A percentile compares a stretch with the other conserved stretches of the same genome.
Conservation (phyloP, 2,797 vertebrate species). For the Epinephelus malabaricus region DNA sequence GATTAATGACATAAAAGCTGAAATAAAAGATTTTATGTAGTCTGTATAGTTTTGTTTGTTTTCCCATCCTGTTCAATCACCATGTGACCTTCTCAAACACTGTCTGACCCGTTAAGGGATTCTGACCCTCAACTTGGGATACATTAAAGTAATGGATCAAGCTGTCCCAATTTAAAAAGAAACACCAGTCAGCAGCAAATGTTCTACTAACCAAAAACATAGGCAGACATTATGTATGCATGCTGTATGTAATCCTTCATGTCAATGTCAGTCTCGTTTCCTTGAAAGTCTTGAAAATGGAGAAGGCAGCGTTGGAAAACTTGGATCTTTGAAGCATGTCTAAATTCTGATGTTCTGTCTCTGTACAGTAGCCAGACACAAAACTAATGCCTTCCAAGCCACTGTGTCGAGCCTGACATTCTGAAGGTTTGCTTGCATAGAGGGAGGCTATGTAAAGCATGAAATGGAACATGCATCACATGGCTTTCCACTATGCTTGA, state of each 20-base stretch:
- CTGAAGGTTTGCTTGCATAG: conserved; percentile 36
- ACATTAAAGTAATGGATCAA: conserved; percentile 5
- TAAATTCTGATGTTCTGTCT: conserved; percentile 50
- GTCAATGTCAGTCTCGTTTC: conserved; percentile 46
- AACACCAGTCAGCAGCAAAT: conserved; percentile 5
- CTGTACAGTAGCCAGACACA: conserved; percentile 42
- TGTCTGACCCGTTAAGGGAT: not conserved
- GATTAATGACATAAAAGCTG: not conserved
- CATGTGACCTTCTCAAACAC: not conserved
- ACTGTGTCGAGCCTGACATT: conserved; percentile 21
- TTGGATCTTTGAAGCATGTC: conserved; percentile 51
- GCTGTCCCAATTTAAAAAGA: conserved; percentile 11
- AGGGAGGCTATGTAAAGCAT: conserved; percentile 47
- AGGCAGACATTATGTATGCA: conserved; percentile 26
- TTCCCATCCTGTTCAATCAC: not conserved
- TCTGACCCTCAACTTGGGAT: conserved; percentile 14
- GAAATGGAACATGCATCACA: conserved; percentile 46
- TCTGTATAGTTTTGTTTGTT: not conserved
- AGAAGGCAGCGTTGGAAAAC: conserved; percentile 37
- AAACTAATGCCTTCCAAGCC: conserved; percentile 35
- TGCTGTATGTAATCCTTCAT: conserved; percentile 46
- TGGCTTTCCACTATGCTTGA: conserved; percentile 40
- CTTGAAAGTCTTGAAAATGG: conserved; percentile 27
- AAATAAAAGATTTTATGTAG: not conserved
- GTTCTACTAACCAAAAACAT: not conserved